Evolutionary conservation across 2,113 vertebrate species (phyloP).

Genomic region (Typhlomys cinereus): DNA sequence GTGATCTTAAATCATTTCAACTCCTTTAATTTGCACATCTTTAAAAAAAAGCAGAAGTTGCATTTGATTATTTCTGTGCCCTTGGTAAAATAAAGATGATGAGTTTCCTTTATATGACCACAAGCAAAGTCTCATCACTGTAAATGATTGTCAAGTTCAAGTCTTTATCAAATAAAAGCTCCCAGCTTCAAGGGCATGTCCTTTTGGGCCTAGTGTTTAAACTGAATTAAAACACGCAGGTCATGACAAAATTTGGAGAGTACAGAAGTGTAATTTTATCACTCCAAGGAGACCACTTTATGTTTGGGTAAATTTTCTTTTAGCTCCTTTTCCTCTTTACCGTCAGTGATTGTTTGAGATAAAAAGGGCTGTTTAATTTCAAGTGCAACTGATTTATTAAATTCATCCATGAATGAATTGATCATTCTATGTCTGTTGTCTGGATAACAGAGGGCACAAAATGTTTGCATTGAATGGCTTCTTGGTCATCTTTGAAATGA

Average conservation of each 20-base stretch:
- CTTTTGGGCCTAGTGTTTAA: slow-evolving; percentile 45
- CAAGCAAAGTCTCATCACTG: background rate
- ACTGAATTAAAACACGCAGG: background rate
- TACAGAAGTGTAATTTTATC: background rate
- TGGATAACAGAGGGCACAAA: background rate
- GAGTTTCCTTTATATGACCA: background rate
- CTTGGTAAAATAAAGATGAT: slow-evolving; percentile 36
- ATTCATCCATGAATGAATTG: background rate
- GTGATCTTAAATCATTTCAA: slow-evolving; percentile 28
- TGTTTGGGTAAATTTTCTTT: slow-evolving; percentile 26
- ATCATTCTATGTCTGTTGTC: background rate
- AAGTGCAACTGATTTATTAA: background rate
- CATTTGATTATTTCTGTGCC: background rate
- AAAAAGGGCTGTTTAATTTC: slow-evolving; percentile 35
- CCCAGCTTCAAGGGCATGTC: background rate
- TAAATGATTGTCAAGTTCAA: background rate
- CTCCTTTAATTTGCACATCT: background rate
- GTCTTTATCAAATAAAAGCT: background rate
- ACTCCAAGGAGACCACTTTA: background rate
- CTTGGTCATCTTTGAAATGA: slow-evolving; percentile 43
- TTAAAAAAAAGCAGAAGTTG: slow-evolving; percentile 25
- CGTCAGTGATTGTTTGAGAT: slow-evolving; percentile 12
- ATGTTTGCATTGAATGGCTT: background rate
- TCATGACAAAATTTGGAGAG: slow-evolving; percentile 5
- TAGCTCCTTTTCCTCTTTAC: slow-evolving; percentile 40